Base-by-base conservation (phyloP, 1,140 invertebrate species). In the Aleiodes sp. region DNA sequence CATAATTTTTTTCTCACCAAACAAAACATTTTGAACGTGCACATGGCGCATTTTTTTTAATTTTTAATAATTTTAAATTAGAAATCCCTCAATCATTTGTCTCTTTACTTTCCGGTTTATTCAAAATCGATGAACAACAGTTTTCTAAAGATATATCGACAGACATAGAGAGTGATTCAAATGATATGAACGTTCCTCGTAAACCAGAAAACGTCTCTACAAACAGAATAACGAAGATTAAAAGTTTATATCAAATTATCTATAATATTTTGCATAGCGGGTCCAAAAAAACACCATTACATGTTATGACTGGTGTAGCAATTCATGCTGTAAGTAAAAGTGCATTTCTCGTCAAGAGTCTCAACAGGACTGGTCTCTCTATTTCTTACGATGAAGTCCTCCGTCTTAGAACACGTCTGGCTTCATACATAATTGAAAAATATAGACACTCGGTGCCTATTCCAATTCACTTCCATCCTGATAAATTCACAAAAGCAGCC, bases 401-500 rank as follows among this genome's bases (percentile, higher is more conserved):
- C 28, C 35, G 63, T 6, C 9, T 19, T 16, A n/a, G 28, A 33
- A 65, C 63, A 0, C 21, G 63, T 31, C 39, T 65, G 21, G 63
- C 63, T 12, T 41, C 39, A 14, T 75, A 61, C 46, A 69, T 57
- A 4, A 28, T 71, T 2, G 14, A 63, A 28, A 24, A 29, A 10
- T 68, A 19, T 52, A 0, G 9, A 12, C 29, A 37, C 62, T 21
- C 2, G 43, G 61, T 71, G 14, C 71, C 71, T 6, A n/a, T 73
- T 21, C 73, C 73, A 4, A 66, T 26, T 61, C 65, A 73, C 43
- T 66, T 70, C 46, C 14, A 69, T 57, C 26, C n/a, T 35, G 10
- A 21, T 2, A 64, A 66, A 2, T 72, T 72, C 37, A 75, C 68
- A 12, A 68, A 21, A 1, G 71, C 60, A 1, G 68, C 67, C 2